Conservation (phyloP, 2,113 vertebrate genomes). For the Zosterops pallidus region DNA sequence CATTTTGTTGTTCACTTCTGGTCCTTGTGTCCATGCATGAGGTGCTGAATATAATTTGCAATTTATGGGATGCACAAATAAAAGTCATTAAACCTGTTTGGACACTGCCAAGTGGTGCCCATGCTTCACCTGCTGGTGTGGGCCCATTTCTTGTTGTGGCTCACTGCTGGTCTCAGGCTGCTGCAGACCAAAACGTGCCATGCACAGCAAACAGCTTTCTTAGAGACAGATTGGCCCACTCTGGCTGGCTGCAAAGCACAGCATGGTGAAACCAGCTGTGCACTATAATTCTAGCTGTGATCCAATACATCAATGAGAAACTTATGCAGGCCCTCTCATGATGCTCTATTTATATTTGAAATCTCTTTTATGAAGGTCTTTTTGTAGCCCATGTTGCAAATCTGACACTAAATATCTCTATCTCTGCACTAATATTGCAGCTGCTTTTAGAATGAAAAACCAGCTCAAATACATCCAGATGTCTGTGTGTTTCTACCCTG, state of each 20-base stretch:
- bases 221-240: background rate
- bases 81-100: background rate
- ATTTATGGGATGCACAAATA: background rate
- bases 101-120: background rate
- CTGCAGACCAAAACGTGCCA: background rate
- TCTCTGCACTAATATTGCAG: background rate
- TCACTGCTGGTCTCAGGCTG: background rate
- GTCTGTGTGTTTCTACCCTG: background rate
- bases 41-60: background rate
- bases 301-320: background rate
- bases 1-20: accelerated
- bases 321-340: background rate
- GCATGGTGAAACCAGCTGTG: background rate
- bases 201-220: background rate
- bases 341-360: background rate
- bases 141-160: background rate
- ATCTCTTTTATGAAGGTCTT: background rate
- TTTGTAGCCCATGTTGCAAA: background rate
- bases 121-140: background rate
- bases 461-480: background rate
- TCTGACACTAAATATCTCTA: background rate
- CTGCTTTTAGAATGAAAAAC: background rate
- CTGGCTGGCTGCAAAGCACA: background rate
- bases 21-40: background rate
- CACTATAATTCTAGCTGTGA: background rate